These are phyloP conservation scores for Phalacrocorax pelagicus DNA, from an alignment of 2,113 vertebrate species.

Conservation along the genomic window DNA sequence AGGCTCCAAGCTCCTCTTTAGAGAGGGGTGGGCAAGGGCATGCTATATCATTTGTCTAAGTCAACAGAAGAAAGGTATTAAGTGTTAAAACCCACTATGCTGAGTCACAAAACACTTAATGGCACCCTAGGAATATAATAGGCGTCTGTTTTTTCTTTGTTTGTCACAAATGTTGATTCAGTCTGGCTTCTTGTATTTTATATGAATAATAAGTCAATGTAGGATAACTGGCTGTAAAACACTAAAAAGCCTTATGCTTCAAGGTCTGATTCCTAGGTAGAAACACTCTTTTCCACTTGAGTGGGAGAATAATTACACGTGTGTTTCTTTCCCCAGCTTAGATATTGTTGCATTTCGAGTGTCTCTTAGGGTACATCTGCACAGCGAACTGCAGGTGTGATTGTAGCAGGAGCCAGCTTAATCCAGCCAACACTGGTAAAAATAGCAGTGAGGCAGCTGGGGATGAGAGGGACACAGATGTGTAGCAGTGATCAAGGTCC, in stretches of 20 bases:
- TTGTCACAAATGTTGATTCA: constrained; percentile 50
- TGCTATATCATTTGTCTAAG: not conserved
- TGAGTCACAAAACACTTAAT: constrained; percentile 44
- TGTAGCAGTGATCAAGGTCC: not conserved
- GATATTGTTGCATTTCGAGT: not conserved
- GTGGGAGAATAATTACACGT: constrained; percentile 21
- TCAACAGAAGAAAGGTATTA: constrained; percentile 18
- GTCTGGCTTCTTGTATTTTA: constrained; percentile 29
- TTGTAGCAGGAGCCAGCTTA: not conserved
- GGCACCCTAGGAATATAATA: constrained; percentile 1
- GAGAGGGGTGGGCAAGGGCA: not conserved
- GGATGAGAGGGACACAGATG: not conserved
- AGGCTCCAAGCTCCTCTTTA: not conserved
- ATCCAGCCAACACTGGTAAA: not conserved
- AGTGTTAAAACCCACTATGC: constrained; percentile 45
- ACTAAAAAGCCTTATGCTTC: not conserved
- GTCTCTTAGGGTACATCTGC: not conserved
- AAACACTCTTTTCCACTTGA: not conserved
- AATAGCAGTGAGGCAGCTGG: constrained; percentile 5
- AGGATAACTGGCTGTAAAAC: constrained; percentile 8
- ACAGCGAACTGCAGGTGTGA: constrained; percentile 22
- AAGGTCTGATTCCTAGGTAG: constrained; percentile 18
- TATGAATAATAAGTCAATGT: not conserved
- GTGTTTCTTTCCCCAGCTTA: not conserved
- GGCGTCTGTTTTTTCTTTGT: constrained; percentile 16